phyloP scores from a whole-genome alignment of 2,888 invertebrate species.

The Sinodicranocentrus sp. region DNA sequence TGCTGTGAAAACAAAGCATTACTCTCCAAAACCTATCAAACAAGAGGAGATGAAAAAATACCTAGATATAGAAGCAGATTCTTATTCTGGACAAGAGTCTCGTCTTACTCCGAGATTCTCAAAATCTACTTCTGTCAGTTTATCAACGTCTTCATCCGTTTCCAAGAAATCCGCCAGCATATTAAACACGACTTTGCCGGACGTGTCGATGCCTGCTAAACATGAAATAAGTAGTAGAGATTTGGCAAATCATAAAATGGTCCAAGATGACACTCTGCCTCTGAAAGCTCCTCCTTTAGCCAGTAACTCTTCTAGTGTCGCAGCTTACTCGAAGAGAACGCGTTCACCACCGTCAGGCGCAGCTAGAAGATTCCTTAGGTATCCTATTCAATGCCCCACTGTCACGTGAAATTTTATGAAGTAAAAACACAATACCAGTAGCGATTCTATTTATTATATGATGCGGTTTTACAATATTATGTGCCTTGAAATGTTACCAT shows the following conservation, averaged over 20 bases:
- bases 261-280: neutral
- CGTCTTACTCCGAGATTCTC: slow-evolving; percentile 23
- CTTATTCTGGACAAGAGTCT: slow-evolving; percentile 18
- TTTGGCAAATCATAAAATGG: neutral
- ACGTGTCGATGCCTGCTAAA: neutral
- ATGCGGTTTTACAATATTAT: too few relatives aligned
- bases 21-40: slow-evolving; percentile 52
- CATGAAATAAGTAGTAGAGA: slow-evolving; percentile 5
- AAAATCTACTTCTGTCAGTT: slow-evolving; percentile 38
- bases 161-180: neutral
- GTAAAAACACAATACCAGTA: too few relatives aligned
- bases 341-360: neutral
- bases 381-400: slow-evolving; percentile 14
- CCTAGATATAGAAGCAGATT: slow-evolving; percentile 27
- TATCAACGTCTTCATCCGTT: slow-evolving; percentile 20
- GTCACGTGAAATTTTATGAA: neutral
- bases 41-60: slow-evolving; percentile 47
- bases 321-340: neutral
- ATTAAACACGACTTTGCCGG: neutral
- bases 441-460: too few relatives aligned
- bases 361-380: neutral
- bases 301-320: neutral
- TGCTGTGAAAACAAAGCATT: slow-evolving; percentile 56
- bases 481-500: neutral
- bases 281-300: neutral